These are phyloP conservation scores for Strigamia maritima DNA, from an alignment of 2,888 invertebrate genomes.

Conservation along the genomic window DNA sequence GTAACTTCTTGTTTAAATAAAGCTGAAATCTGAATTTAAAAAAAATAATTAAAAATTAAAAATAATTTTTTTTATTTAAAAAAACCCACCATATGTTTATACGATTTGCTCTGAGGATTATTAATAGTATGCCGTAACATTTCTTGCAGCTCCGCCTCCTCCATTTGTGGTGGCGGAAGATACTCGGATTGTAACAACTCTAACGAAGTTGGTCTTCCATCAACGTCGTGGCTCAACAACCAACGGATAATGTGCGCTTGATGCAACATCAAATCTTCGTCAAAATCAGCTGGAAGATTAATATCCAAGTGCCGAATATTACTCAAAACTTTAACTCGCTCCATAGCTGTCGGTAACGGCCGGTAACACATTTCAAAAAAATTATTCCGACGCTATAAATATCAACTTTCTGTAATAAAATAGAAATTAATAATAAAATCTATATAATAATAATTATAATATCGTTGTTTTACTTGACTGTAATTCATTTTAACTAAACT, in stretches of 20 bases:
- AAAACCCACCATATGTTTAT: slow-evolving; percentile 57
- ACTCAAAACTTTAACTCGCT: slow-evolving; percentile 73
- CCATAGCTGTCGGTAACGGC: slow-evolving; percentile 82
- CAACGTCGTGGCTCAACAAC: slow-evolving; percentile 81
- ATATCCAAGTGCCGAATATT: slow-evolving; percentile 68
- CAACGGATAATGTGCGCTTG: slow-evolving; percentile 60
- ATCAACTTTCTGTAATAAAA: slow-evolving; percentile 61
- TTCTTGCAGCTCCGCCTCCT: slow-evolving; percentile 79
- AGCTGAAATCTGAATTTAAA: slow-evolving; percentile 55
- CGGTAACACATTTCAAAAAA: slow-evolving; percentile 93
- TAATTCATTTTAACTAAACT: slow-evolving; percentile 57
- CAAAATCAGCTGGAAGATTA: slow-evolving; percentile 67
- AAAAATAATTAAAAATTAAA: slow-evolving; percentile 46
- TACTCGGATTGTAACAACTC: slow-evolving; percentile 77
- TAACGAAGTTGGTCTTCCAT: slow-evolving; percentile 75
- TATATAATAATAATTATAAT: not conserved
- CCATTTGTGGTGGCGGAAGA: slow-evolving; percentile 80
- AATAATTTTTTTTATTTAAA: not conserved
- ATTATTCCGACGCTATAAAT: slow-evolving; percentile 86
- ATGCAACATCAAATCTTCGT: slow-evolving; percentile 58
- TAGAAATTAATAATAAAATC: slow-evolving; percentile 15
- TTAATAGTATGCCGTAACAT: slow-evolving; percentile 75
- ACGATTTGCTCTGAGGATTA: slow-evolving; percentile 74
- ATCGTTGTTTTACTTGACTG: slow-evolving; percentile 60
- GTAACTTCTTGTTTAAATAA: slow-evolving; percentile 58